These are phyloP conservation scores for Aporophyla lueneburgensis DNA, from an alignment of 2,888 invertebrate species.

Conservation along the genomic window DNA sequence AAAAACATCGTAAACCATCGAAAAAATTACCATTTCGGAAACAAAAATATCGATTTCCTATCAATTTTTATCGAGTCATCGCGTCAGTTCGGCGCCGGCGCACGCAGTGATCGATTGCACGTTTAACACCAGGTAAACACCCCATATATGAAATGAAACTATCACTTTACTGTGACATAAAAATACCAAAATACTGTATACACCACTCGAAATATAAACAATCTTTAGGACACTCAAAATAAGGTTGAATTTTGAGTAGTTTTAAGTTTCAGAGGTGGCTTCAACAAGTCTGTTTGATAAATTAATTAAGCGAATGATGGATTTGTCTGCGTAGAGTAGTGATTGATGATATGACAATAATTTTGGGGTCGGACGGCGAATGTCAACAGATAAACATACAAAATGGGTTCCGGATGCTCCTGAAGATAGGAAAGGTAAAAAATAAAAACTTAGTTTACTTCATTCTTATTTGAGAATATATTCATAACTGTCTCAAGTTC, in stretches of 20 bases:
- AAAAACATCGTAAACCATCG: constrained; percentile 1
- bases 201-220: constrained; percentile 13
- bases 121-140: constrained; percentile 75
- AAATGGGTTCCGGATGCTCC: constrained; percentile 56
- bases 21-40: constrained; percentile 41
- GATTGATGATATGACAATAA: constrained; percentile 86
- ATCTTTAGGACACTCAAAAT: constrained; percentile 12
- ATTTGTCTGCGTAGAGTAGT: constrained; percentile 74
- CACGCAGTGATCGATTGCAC: constrained; percentile 76
- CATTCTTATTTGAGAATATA: neutral
- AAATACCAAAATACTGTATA: constrained; percentile 58
- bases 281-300: constrained; percentile 68
- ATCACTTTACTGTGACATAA: constrained; percentile 70
- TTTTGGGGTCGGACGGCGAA: constrained; percentile 72
- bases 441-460: constrained; percentile 14
- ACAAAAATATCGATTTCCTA: constrained; percentile 63
- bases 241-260: constrained; percentile 59
- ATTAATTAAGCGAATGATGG: constrained; percentile 82
- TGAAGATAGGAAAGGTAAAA: constrained; percentile 25
- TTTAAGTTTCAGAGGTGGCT: constrained; percentile 35
- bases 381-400: constrained; percentile 71
- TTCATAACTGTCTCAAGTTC: neutral
- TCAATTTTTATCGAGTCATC: constrained; percentile 64
- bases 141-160: constrained; percentile 76
- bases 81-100: constrained; percentile 74